Base-by-base conservation (phyloP, 2,797 vertebrate species). In the Steatocranus sp. region DNA sequence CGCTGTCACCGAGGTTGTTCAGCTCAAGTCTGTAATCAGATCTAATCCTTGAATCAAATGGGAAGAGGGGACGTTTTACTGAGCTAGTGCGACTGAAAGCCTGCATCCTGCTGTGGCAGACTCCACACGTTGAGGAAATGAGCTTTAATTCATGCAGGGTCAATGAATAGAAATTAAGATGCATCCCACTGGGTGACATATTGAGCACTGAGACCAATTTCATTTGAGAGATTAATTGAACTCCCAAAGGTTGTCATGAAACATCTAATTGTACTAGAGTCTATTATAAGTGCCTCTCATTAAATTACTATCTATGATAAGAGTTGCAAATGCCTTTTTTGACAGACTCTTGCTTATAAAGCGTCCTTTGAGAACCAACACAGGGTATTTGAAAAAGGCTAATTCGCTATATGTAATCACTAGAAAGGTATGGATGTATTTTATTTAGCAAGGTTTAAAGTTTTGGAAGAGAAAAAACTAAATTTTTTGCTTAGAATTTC, bases 141-240 rank as follows among this genome's bases (percentile, higher is more conserved):
- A 92, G 92, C 91, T 93, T 94, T 94, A 95, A 93, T 91, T 86
- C 94, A 92, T 75, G 30, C 88, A 83, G 95, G 94, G 91, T 95
- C 92, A 91, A 91, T 85, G 93, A 95, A 94, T 91, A 92, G 91
- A 96, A 96, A 96, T 96, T 86, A 92, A 95, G 91, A 87, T 87
- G 91, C 91, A 75, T 93, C 92, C 94, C 89, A 90, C 88, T 73
- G 87, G 91, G 93, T 92, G 93, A 94, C 94, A 95, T 88, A 91
- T 90, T 94, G 91, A 92, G 91, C 88, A 83, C 86, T 90, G 91
- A 89, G 82, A 86, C 92, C 94, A 94, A 96, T 96, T 95, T 96
- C 91, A 95, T 96, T 91, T 91, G 93, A 93, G 93, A 93, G 96
- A 97, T 96, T 96, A 96, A 96, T 93, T 94, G 93, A 91, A 93